Evolutionary conservation across 2,888 invertebrate genomes (phyloP), one percentile per base, ranked within the genome.

Genomic region (Eupithecia exiguata): DNA sequence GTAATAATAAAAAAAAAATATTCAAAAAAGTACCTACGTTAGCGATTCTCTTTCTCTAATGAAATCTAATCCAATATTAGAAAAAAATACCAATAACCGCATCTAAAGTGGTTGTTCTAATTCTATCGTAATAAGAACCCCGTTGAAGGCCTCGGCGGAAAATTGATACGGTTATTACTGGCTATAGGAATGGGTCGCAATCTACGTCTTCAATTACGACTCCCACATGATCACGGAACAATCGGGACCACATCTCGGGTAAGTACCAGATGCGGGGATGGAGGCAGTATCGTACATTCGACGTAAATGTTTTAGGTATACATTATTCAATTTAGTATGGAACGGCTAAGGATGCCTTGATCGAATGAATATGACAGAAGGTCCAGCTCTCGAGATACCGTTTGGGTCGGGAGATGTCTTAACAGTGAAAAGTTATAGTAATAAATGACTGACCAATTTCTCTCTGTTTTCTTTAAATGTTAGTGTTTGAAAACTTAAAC

Each of bases 141-240:
- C 74, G 74, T 71, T 70, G 76, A 72, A 74, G 77, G 74, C 75
- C 71, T 74, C 72, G 74, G 74, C 74, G 78, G 80, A 74, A 80
- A 80, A 80, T 82, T 81, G 79, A 81, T 82, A 79, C 76, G 81
- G 76, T 76, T 82, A 80, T 79, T 72, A 72, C 74, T 73, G 74
- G 77, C 74, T 77, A 78, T 75, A 49, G 70, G 62, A 74, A 70
- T 62, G 70, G 75, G 72, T 74, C 75, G 74, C 80, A 81, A 80
- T 82, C 74, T 79, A 74, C 74, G 75, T 72, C 74, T 79, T 78
- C 79, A 76, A 79, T 79, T 80, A 78, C 75, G 69, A 30, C 35
- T 58, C 77, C 77, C 78, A 73, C 74, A 53, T 68, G 71, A 71
- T 78, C 71, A 74, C 74, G 58, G 66, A 71, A 76, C 72, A 75